Base-by-base conservation (phyloP, 1,140 invertebrate genomes). In the Diabrotica virgifera region DNA sequence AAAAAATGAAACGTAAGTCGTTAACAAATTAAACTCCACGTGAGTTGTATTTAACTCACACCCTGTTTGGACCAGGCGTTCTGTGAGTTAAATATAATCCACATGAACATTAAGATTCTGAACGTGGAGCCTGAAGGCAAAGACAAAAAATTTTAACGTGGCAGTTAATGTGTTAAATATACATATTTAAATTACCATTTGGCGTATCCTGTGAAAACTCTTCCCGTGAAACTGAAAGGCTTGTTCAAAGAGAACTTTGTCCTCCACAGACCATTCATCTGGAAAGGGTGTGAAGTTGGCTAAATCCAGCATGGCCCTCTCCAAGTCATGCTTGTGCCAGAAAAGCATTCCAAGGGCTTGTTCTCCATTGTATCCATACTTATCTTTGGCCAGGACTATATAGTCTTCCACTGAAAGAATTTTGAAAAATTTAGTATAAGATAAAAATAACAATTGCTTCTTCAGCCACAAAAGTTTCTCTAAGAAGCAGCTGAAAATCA, bases 221-320 rank as follows among this genome's bases (percentile, higher is more conserved):
- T 99, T 99, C 36, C 96, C 96, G 85, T 98, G 95, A 79, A 97
- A 98, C 76, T 96, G 94, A 79, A 97, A 98, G 35, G 96, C 96
- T 80, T 98, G 96, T 78, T 98, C 96, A 84, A 99, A 99, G 13
- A 98, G 81, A 54, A 98, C 94, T 85, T 98, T 98, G 76, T 99
- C 96, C 81, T 98, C 96, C 5, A 95, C 92, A 11, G 95, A 95
- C 96, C 96, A 99, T 75, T 99, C 96, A 82, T 98, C 96, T 35
- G 96, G 96, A 76, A 96, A 96, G 4, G 96, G 96, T 62, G 95
- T 97, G 76, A 98, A 99, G 81, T 98, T 98, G 10, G 95, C 92
- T 65, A 99, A 84, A 79, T 98, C 96, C 74, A 92, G 82, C 4
- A 96, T 89, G 5, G 96, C 96, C 72, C 92, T 86, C 69, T 95